These are phyloP conservation scores for Vulpes ferrilata DNA, from an alignment of 2,113 vertebrate genomes.

Conservation along the genomic window DNA sequence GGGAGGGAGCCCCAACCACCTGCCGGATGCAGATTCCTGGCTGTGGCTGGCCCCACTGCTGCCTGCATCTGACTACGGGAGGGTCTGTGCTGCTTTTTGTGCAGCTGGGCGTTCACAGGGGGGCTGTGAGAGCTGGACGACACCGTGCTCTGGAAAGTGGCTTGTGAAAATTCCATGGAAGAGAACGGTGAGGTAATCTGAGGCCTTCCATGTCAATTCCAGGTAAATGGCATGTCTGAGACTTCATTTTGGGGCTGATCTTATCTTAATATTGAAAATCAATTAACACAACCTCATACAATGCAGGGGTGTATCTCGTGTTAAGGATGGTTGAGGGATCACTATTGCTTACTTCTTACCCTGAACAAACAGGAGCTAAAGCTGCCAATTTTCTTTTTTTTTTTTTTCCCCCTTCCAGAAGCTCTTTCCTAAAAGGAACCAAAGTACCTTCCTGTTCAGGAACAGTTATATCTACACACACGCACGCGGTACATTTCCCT, in stretches of 20 bases:
- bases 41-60: neutral
- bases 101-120: neutral
- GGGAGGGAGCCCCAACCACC: neutral
- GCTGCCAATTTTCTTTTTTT: neutral
- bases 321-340: neutral
- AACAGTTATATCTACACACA: neutral
- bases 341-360: neutral
- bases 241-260: neutral
- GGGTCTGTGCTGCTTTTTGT: neutral
- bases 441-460: neutral
- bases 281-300: neutral
- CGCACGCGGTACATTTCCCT: neutral
- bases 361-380: neutral
- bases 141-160: neutral
- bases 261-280: neutral
- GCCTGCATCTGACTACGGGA: neutral
- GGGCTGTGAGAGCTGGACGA: neutral
- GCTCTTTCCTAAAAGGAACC: neutral
- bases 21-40: neutral
- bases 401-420: neutral
- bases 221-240: neutral
- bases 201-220: neutral
- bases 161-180: neutral
- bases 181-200: neutral
- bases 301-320: neutral